Evolutionary conservation across 2,113 vertebrate genomes (phyloP).

Genomic region (Notothenia rossii): DNA sequence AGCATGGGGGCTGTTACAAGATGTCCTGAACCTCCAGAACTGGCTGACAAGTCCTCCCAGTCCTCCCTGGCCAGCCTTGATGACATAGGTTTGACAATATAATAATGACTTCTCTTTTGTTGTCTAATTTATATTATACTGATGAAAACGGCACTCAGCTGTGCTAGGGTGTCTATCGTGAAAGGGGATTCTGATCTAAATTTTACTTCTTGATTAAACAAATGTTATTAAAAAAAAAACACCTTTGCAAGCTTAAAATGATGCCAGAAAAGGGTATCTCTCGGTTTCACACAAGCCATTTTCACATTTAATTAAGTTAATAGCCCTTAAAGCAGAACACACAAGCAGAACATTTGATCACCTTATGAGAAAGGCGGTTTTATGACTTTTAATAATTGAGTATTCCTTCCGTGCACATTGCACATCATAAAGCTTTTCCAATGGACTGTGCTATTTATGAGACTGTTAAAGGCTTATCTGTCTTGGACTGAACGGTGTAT

Average conservation of each 20-base stretch:
- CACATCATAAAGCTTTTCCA: not conserved
- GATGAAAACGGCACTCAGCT: not conserved
- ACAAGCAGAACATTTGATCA: not conserved
- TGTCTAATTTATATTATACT: not conserved
- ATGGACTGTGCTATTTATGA: not conserved
- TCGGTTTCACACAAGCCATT: not conserved
- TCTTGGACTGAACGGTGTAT: not conserved
- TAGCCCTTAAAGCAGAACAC: not conserved
- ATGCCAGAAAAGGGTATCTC: not conserved
- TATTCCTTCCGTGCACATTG: not conserved
- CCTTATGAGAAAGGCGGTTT: not conserved
- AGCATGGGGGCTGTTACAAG: slow-evolving; percentile 73
- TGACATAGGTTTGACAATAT: slow-evolving; percentile 85
- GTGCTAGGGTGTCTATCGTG: not conserved
- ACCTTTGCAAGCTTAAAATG: not conserved
- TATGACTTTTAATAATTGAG: not conserved
- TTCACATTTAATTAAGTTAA: not conserved
- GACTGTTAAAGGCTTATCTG: not conserved
- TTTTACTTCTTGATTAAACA: not conserved
- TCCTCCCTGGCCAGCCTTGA: slow-evolving; percentile 89
- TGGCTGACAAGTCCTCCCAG: slow-evolving; percentile 89
- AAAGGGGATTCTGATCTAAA: not conserved
- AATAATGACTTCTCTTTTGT: not conserved
- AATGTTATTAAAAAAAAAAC: too few species aligned
- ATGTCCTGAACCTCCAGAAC: slow-evolving; percentile 90